phyloP scores from a whole-genome alignment of 1,140 invertebrate genomes.

The Drosophila subpulchrella region DNA sequence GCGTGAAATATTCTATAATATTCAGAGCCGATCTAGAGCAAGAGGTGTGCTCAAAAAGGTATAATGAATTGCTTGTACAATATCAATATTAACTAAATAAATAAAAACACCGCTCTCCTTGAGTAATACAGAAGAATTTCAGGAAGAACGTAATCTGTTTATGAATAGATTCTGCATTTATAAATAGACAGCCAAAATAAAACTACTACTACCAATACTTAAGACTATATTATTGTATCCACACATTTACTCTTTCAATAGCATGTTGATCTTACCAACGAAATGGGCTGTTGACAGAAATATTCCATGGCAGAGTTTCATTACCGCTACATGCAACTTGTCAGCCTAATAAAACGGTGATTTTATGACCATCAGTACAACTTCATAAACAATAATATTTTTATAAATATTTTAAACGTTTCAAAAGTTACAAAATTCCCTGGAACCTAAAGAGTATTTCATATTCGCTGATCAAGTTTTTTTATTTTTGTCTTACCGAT shows the following conservation, averaged over 20 bases:
- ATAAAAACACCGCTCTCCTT: neutral
- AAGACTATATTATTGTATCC: constrained; percentile 14
- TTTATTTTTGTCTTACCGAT: constrained; percentile 34
- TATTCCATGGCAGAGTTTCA: constrained; percentile 20
- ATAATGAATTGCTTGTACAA: neutral
- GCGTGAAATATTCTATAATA: constrained; percentile 38
- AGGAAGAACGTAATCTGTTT: constrained; percentile 10
- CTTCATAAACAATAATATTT: neutral
- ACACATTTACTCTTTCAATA: constrained; percentile 27
- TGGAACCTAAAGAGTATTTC: constrained; percentile 5
- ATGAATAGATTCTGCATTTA: constrained; percentile 17
- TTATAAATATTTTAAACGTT: neutral
- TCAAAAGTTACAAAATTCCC: neutral
- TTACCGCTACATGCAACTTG: constrained; percentile 6
- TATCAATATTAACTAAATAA: neutral
- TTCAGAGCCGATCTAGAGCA: constrained; percentile 8
- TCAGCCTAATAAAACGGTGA: neutral
- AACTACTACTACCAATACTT: constrained; percentile 17
- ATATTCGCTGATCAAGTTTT: constrained; percentile 2
- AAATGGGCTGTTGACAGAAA: constrained; percentile 33
- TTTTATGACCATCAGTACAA: neutral
- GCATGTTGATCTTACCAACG: constrained; percentile 35
- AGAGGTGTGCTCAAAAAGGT: constrained; percentile 1
- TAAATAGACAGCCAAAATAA: constrained; percentile 35
- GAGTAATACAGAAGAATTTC: neutral